Evolutionary conservation across 2,888 invertebrate species (phyloP).

Genomic region (Ptycholaimellus sp.): DNA sequence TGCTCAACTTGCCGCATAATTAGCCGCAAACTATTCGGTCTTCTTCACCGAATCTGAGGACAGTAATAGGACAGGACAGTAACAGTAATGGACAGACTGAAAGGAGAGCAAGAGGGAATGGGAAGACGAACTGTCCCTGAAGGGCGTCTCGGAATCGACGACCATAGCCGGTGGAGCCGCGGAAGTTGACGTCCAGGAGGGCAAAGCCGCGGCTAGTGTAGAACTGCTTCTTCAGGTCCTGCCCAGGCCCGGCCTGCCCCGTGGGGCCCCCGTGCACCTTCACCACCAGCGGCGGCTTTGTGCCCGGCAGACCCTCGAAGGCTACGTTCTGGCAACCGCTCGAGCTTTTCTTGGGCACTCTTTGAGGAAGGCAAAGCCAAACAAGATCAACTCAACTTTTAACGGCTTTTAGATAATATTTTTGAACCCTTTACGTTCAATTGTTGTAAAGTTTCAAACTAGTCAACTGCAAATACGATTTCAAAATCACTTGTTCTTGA

Average conservation of each 20-base stretch:
- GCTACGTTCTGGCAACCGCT: slow-evolving; percentile 19
- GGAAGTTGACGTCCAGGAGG: slow-evolving; percentile 29
- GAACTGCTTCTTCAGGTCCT: slow-evolving; percentile 27
- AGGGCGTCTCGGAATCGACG: slow-evolving; percentile 25
- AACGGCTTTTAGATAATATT: neutral
- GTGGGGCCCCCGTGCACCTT: slow-evolving; percentile 31
- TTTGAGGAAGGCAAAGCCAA: too few species aligned
- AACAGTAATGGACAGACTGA: too few species aligned
- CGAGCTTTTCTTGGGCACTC: too few species aligned
- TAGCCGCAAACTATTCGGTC: too few species aligned
- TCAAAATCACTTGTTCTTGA: too few species aligned
- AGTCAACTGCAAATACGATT: too few species aligned
- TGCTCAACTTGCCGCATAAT: too few species aligned
- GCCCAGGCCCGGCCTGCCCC: slow-evolving; percentile 13
- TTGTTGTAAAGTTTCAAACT: neutral
- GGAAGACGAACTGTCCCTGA: too few species aligned
- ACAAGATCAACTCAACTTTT: neutral
- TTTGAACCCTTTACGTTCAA: too few species aligned
- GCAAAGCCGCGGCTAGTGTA: slow-evolving; percentile 30
- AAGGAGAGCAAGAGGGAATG: too few species aligned
- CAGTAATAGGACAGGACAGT: too few species aligned
- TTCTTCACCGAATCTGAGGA: too few species aligned
- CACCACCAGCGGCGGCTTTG: slow-evolving; percentile 27
- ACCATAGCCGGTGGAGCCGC: slow-evolving; percentile 30
- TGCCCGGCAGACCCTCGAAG: slow-evolving; percentile 16